A percentile compares a stretch with the other conserved stretches of the same genome.
phyloP scores from a whole-genome alignment of 2,888 invertebrate genomes.

The Drosophila cyrtoloma region DNA sequence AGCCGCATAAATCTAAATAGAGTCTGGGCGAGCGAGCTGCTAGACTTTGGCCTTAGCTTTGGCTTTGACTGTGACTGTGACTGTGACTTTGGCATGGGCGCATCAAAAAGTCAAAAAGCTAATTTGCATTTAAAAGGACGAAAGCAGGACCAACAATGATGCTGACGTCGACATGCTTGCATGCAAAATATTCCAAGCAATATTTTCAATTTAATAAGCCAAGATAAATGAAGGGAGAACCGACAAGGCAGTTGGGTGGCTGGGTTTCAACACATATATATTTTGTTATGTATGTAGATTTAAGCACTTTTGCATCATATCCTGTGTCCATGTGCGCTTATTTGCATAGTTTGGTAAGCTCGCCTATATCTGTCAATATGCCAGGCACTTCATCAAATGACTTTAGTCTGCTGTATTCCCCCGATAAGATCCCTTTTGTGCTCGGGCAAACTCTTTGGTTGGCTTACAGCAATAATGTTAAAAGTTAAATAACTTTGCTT shows the following conservation, averaged over 20 bases:
- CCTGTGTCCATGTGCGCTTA: conserved; percentile 59
- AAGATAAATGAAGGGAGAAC: conserved; percentile 73
- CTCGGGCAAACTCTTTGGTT: conserved; percentile 49
- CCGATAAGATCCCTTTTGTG: conserved; percentile 66
- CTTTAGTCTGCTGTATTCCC: conserved; percentile 43
- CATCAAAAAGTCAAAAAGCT: conserved; percentile 81
- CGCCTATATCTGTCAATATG: conserved; percentile 66
- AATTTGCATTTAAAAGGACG: conserved; percentile 80
- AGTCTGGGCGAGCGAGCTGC: conserved; percentile 66
- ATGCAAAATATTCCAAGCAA: conserved; percentile 67
- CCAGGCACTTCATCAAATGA: conserved; percentile 78
- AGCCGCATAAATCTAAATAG: conserved; percentile 79
- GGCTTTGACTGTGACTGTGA: conserved; percentile 17
- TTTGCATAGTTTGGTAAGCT: conserved; percentile 72
- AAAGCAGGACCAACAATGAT: conserved; percentile 62
- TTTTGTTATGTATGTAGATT: conserved; percentile 40
- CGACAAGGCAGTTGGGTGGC: conserved; percentile 5
- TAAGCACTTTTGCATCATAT: conserved; percentile 56
- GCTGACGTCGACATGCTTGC: conserved; percentile 44
- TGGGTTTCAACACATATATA: conserved; percentile 15
- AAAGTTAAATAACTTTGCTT: conserved; percentile 78
- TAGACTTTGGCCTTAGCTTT: conserved; percentile 25
- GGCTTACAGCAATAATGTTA: conserved; percentile 54
- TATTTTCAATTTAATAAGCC: conserved; percentile 82
- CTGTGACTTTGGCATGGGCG: conserved; percentile 48